These are phyloP conservation scores for Notodonta ziczac DNA, from an alignment of 2,888 invertebrate genomes.

Conservation along the genomic window DNA sequence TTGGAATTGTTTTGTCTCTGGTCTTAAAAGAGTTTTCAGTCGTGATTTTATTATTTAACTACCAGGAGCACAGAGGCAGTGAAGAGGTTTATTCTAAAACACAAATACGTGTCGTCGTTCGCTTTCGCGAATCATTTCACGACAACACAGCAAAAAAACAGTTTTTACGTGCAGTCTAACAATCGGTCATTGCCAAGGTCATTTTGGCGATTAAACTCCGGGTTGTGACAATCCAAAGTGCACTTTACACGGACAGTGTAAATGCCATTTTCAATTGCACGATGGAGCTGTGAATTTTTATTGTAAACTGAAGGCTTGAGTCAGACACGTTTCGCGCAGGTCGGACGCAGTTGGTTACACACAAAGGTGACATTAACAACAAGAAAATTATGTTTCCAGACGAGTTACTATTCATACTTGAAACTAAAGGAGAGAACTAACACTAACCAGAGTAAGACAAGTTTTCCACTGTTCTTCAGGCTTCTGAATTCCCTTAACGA, in stretches of 20 bases:
- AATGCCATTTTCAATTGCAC: not conserved
- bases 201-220: not conserved
- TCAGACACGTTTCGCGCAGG: not conserved
- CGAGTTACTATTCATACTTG: not conserved
- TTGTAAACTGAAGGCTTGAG: conserved; percentile 5
- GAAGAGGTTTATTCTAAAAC: not conserved
- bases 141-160: not conserved
- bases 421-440: too few relatives aligned
- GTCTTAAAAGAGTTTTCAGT: too few relatives aligned
- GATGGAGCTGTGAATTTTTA: not conserved
- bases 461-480: too few relatives aligned
- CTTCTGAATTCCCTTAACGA: too few relatives aligned
- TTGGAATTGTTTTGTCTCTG: too few relatives aligned
- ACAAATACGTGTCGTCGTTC: not conserved
- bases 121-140: not conserved
- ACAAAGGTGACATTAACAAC: conserved; percentile 8
- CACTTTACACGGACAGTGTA: not conserved
- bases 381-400: not conserved
- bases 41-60: not conserved
- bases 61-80: not conserved
- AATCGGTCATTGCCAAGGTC: conserved; percentile 10
- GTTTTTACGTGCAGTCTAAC: conserved; percentile 4
- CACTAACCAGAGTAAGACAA: too few relatives aligned
- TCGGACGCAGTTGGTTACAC: conserved; percentile 4
- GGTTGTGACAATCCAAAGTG: not conserved